Percentiles rank a stretch among this genome's conserved stretches.
phyloP scores from a whole-genome alignment of 2,888 invertebrate species.

The Ceratothoa steindachneri region DNA sequence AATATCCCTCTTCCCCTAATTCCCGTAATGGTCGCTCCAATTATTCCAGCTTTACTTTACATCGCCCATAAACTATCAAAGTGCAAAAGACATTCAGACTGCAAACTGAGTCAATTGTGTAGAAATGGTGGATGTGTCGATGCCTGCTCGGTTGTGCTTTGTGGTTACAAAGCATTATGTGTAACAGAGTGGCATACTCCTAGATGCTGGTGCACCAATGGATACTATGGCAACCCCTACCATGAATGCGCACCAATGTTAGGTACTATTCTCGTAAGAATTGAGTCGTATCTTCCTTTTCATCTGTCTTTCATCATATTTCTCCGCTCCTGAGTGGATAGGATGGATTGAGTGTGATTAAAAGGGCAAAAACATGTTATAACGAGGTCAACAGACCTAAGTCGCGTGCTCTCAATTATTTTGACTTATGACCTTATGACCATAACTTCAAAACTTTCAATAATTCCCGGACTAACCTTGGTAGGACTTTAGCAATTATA shows the following conservation, averaged over 20 bases:
- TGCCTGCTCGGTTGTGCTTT: conserved; percentile 52
- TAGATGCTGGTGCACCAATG: conserved; percentile 76
- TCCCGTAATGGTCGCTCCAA: background rate
- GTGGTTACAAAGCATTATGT: conserved; percentile 76
- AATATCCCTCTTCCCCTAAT: background rate
- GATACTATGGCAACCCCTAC: conserved; percentile 54
- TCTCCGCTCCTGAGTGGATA: no score
- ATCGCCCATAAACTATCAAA: background rate
- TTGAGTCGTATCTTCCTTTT: background rate
- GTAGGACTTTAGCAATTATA: no score
- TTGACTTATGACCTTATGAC: no score
- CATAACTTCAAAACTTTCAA: no score
- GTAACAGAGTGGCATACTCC: conserved; percentile 76
- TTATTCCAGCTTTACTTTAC: background rate
- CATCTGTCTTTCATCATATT: no score
- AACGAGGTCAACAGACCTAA: no score
- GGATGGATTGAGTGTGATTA: no score
- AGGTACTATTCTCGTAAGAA: conserved; percentile 34
- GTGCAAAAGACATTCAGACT: conserved; percentile 9
- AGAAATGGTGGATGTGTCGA: conserved; percentile 21
- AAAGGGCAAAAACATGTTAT: no score
- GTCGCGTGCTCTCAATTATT: no score
- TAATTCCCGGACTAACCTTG: no score
- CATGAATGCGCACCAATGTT: conserved; percentile 54
- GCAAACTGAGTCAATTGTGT: conserved; percentile 20